Conservation (phyloP, 2,113 vertebrate genomes). For the Ahaetulla prasina region DNA sequence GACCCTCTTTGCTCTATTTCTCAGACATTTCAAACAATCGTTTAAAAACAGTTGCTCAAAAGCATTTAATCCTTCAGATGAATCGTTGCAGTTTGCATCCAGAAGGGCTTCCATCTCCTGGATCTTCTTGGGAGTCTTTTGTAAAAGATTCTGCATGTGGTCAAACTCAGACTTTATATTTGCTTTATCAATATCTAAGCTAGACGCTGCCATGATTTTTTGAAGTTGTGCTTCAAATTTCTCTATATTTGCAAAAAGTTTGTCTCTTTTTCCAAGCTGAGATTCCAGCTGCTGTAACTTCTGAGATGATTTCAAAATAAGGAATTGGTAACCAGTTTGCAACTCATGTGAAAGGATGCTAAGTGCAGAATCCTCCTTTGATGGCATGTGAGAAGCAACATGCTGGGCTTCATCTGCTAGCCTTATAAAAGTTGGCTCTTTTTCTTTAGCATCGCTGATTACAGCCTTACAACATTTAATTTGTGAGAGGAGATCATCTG, state of each 20-base stretch:
- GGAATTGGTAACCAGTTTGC: slow-evolving; percentile 72
- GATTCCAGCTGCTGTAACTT: slow-evolving; percentile 76
- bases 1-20: slow-evolving; percentile 69
- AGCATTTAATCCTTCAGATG: slow-evolving; percentile 72
- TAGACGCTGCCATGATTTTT: slow-evolving; percentile 52
- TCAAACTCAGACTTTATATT: slow-evolving; percentile 62
- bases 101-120: slow-evolving; percentile 68
- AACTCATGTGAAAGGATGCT: slow-evolving; percentile 68
- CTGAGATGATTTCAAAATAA: slow-evolving; percentile 70
- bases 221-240: slow-evolving; percentile 74
- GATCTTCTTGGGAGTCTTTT: slow-evolving; percentile 67
- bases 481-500: slow-evolving; percentile 77
- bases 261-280: slow-evolving; percentile 78
- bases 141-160: slow-evolving; percentile 56
- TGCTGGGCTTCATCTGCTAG: slow-evolving; percentile 71
- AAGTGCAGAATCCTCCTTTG: slow-evolving; percentile 66
- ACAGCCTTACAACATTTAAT: slow-evolving; percentile 75
- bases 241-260: slow-evolving; percentile 72
- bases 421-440: slow-evolving; percentile 67
- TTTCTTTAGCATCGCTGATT: slow-evolving; percentile 70
- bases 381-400: slow-evolving; percentile 62
- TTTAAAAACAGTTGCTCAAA: slow-evolving; percentile 77
- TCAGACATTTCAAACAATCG: slow-evolving; percentile 75
- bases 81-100: slow-evolving; percentile 68
- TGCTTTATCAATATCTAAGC: slow-evolving; percentile 38